Conservation (phyloP, 2,113 vertebrate species). For the Lota lota region DNA sequence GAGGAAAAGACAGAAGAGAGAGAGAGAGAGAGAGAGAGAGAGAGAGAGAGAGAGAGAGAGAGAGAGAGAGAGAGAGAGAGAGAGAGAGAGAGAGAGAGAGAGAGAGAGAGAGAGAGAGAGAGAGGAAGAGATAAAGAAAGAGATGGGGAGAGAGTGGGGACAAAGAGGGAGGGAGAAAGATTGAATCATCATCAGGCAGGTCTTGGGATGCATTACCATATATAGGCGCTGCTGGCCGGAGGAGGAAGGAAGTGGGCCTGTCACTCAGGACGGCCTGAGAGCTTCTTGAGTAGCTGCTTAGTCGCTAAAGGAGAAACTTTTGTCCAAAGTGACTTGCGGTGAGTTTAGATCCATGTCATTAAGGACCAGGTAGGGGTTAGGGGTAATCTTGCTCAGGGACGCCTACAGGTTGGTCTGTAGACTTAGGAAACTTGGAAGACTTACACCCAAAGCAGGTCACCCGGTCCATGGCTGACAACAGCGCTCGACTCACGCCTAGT, state of each 20-base stretch:
- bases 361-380: too few species aligned
- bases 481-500: too few species aligned
- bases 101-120: slow-evolving; percentile 14
- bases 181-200: slow-evolving; percentile 3
- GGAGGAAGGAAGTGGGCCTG: slow-evolving; percentile 34
- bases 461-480: too few species aligned
- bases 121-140: slow-evolving; percentile 1
- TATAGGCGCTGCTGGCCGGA: slow-evolving; percentile 37
- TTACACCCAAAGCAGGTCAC: too few species aligned
- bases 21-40: neutral
- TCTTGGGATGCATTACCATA: slow-evolving; percentile 51
- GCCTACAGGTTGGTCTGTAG: too few species aligned
- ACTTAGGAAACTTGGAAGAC: too few species aligned
- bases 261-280: slow-evolving; percentile 3
- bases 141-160: neutral
- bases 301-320: too few species aligned
- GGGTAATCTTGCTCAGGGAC: too few species aligned
- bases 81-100: neutral
- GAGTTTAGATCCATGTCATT: too few species aligned
- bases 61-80: neutral
- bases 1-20: neutral
- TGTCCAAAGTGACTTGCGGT: too few species aligned
- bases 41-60: slow-evolving; percentile 18
- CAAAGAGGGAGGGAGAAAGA: slow-evolving; percentile 16
- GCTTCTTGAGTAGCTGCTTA: too few species aligned